A percentile compares a stretch with the other conserved stretches of the same genome.
These are phyloP conservation scores for Lasioglossum morio DNA, from an alignment of 2,888 invertebrate species.

Conservation along the genomic window DNA sequence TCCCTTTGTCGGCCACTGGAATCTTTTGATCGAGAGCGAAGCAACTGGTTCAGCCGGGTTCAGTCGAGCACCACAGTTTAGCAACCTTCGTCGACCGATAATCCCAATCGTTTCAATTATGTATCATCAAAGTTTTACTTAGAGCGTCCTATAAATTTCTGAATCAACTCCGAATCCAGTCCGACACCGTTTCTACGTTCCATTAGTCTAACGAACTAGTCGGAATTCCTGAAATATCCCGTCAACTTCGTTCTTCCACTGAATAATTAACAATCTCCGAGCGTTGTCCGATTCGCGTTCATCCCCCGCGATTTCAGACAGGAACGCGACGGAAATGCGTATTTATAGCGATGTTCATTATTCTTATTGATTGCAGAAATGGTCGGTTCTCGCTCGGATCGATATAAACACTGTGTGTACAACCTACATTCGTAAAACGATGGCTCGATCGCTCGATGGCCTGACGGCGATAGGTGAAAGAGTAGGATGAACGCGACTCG, in stretches of 20 bases:
- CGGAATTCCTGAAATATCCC: not conserved
- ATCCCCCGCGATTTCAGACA: not conserved
- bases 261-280: not conserved
- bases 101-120: not conserved
- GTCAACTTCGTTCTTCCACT: not conserved
- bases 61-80: too few relatives aligned
- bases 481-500: not conserved
- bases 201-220: not conserved
- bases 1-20: not conserved
- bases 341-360: slow-evolving; percentile 10
- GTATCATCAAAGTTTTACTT: not conserved
- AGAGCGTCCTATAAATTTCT: not conserved
- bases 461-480: not conserved
- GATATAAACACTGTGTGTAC: slow-evolving; percentile 53
- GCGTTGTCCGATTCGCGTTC: too few relatives aligned
- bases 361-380: slow-evolving; percentile 53
- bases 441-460: not conserved
- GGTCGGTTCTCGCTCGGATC: slow-evolving; percentile 47
- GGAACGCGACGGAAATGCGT: not conserved
- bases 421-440: slow-evolving; percentile 60
- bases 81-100: not conserved
- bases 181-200: not conserved
- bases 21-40: not conserved
- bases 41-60: not conserved
- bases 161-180: not conserved